These are phyloP conservation scores for Lasiommata megera DNA, from an alignment of 2,888 invertebrate species.

Conservation along the genomic window DNA sequence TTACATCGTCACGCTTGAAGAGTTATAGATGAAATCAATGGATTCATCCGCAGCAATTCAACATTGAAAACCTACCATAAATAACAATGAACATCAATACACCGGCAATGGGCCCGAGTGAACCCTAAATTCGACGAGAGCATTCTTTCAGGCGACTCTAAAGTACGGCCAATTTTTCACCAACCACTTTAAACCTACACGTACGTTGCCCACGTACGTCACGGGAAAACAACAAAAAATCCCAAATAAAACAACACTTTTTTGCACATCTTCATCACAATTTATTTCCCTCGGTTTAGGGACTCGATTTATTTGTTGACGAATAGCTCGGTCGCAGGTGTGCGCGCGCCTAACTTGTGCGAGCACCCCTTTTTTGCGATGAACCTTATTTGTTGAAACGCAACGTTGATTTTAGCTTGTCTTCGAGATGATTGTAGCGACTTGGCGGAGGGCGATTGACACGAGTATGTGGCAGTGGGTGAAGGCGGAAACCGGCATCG, in stretches of 20 bases:
- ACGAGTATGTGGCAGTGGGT: constrained; percentile 35
- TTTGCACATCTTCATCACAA: constrained; percentile 36
- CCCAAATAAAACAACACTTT: constrained; percentile 26
- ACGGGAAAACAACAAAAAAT: constrained; percentile 12
- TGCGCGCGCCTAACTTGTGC: constrained; percentile 14
- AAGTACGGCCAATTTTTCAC: constrained; percentile 4
- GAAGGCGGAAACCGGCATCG: constrained; percentile 17
- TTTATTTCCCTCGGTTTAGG: constrained; percentile 35
- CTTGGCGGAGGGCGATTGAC: constrained; percentile 41
- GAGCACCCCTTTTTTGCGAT: background rate
- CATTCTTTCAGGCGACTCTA: background rate
- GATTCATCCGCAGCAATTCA: no score
- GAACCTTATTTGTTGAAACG: background rate
- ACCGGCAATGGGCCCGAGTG: background rate
- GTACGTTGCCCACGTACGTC: constrained; percentile 6
- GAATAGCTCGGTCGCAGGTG: constrained; percentile 33
- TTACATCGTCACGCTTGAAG: no score
- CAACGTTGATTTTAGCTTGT: constrained; percentile 10
- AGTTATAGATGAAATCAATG: no score
- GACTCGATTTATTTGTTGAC: constrained; percentile 36
- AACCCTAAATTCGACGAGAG: background rate
- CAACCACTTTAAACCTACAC: constrained; percentile 4
- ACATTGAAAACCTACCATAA: background rate
- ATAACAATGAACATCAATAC: background rate
- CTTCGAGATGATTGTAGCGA: constrained; percentile 29